phyloP scores from a whole-genome alignment of 2,113 vertebrate genomes.

The Microcebus lehilahytsara region DNA sequence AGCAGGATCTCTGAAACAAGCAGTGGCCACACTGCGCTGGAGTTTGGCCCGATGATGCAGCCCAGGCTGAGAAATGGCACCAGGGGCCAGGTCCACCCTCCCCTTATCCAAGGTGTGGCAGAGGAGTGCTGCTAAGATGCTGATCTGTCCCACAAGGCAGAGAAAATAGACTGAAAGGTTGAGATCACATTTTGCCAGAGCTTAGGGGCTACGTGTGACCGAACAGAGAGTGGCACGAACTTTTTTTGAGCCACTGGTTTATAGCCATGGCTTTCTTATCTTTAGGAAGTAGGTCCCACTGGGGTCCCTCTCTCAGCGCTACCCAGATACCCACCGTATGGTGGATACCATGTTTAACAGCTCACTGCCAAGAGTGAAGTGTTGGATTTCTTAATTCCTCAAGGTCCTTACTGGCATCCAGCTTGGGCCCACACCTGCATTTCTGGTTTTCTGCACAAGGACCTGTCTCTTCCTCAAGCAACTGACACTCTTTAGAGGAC shows the following conservation, averaged over 20 bases:
- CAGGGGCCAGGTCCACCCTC: neutral
- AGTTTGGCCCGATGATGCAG: fast-evolving
- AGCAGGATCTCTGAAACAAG: neutral
- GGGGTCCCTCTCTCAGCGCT: neutral
- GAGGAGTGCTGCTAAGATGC: neutral
- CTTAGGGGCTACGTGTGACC: neutral
- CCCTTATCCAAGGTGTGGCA: neutral
- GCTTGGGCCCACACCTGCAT: neutral
- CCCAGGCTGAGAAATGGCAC: neutral
- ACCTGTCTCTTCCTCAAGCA: neutral
- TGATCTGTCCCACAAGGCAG: neutral
- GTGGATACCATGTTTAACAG: neutral
- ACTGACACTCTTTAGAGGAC: neutral
- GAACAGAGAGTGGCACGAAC: neutral
- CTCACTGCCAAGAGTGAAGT: neutral
- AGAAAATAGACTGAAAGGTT: neutral
- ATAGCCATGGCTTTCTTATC: neutral
- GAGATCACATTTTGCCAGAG: neutral
- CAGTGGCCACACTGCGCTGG: fast-evolving
- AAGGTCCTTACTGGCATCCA: neutral
- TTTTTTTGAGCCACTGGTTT: neutral
- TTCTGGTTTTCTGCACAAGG: neutral
- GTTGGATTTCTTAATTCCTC: neutral
- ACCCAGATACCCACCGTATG: neutral
- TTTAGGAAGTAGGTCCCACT: neutral